Percentiles rank a stretch among this genome's conserved stretches.
Conservation (phyloP, 2,113 vertebrate species). For the Scatophagus argus region DNA sequence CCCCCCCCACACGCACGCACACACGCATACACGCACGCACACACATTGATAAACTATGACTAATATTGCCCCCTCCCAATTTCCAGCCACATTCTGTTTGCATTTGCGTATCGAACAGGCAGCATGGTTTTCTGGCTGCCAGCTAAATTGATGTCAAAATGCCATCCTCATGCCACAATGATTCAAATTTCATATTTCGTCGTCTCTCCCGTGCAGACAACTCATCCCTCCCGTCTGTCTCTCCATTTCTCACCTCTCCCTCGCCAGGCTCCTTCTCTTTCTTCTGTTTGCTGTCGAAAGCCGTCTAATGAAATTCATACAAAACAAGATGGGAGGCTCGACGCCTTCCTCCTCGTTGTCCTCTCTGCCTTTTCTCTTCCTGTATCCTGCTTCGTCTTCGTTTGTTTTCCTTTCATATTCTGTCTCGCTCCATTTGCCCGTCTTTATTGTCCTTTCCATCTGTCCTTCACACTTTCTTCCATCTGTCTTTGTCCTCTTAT, state of each 20-base stretch:
- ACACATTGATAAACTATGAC: constrained; percentile 6
- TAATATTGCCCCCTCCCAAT: not conserved
- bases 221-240: constrained; percentile 18
- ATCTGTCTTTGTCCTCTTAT: constrained; percentile 1
- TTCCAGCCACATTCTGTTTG: constrained; percentile 32
- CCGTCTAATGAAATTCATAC: constrained; percentile 69
- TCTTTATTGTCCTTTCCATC: constrained; percentile 47
- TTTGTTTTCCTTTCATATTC: constrained; percentile 50
- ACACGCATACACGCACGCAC: too few relatives aligned
- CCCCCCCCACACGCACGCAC: too few relatives aligned
- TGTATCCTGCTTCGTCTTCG: constrained; percentile 12
- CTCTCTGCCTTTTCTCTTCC: not conserved
- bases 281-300: constrained; percentile 63
- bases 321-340: constrained; percentile 46
- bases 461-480: constrained; percentile 31
- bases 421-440: constrained; percentile 17
- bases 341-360: constrained; percentile 7
- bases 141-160: constrained; percentile 73
- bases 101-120: constrained; percentile 19
- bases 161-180: constrained; percentile 61
- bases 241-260: constrained; percentile 31
- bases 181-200: constrained; percentile 61
- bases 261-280: not conserved
- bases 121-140: constrained; percentile 26
- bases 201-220: constrained; percentile 8